Percentiles rank a stretch among this genome's conserved stretches.
phyloP scores from a whole-genome alignment of 2,113 vertebrate species.

The Rutilus rutilus region DNA sequence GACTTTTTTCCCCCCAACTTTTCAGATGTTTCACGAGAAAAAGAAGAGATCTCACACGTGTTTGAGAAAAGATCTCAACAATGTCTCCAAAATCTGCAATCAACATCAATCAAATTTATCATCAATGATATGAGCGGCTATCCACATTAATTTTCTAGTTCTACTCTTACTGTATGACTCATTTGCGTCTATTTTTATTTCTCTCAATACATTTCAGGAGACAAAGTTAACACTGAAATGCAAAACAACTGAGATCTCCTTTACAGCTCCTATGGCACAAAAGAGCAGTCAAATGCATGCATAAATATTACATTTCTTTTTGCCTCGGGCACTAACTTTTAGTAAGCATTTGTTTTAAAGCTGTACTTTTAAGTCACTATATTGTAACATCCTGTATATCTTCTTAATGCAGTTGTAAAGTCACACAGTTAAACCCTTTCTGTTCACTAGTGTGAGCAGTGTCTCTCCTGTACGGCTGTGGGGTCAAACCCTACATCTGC shows the following conservation, averaged over 20 bases:
- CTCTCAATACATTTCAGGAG: background rate
- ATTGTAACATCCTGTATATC: background rate
- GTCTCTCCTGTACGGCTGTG: constrained; percentile 60
- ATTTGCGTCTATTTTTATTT: background rate
- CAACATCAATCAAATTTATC: background rate
- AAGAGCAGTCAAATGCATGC: background rate
- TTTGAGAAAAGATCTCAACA: too few species aligned
- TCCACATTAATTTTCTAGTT: background rate
- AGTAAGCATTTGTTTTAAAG: constrained; percentile 16
- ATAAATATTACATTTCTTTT: background rate
- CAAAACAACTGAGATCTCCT: background rate
- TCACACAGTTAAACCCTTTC: background rate
- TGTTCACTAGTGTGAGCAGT: background rate
- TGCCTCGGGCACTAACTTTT: background rate
- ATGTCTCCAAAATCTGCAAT: background rate
- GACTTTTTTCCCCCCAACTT: background rate
- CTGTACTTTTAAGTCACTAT: background rate
- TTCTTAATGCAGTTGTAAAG: constrained; percentile 1
- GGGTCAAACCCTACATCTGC: constrained; percentile 55
- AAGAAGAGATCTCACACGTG: background rate
- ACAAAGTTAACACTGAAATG: background rate
- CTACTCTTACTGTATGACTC: background rate
- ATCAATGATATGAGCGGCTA: background rate
- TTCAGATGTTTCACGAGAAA: background rate
- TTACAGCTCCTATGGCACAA: background rate